Evolutionary conservation across 2,797 vertebrate species (phyloP).

Genomic region (Centroberyx gerrardi): DNA sequence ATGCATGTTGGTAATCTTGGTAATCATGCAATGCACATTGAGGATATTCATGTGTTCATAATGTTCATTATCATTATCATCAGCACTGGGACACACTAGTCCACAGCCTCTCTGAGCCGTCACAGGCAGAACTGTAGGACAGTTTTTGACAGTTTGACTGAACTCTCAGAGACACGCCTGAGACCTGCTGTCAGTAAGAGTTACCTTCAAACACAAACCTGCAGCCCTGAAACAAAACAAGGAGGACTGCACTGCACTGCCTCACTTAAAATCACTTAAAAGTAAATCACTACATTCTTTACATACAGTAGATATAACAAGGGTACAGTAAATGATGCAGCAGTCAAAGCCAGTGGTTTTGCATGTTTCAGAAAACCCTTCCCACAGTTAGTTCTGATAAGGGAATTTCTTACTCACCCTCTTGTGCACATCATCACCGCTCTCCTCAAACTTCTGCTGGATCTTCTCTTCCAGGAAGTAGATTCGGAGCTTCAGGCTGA

Average conservation of each 20-base stretch:
- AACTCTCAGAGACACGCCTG: background rate
- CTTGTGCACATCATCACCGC: slow-evolving; percentile 90
- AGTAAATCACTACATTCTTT: background rate
- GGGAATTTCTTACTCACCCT: slow-evolving; percentile 85
- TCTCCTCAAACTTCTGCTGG: slow-evolving; percentile 94
- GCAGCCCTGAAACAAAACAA: background rate
- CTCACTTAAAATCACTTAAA: background rate
- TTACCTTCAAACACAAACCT: background rate
- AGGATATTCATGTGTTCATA: background rate
- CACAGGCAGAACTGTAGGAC: background rate
- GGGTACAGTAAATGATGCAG: background rate
- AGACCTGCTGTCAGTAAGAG: background rate
- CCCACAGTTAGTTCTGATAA: background rate
- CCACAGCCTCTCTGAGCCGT: no score
- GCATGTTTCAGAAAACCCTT: background rate
- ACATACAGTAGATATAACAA: background rate
- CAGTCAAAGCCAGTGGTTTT: no score
- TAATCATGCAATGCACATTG: background rate
- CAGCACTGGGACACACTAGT: background rate
- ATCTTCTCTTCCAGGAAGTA: slow-evolving; percentile 98
- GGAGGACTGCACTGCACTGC: background rate
- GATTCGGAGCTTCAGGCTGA: slow-evolving; percentile 98
- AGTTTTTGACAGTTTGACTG: background rate
- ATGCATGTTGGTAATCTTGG: no score
- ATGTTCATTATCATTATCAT: background rate